phyloP scores from a whole-genome alignment of 2,113 vertebrate genomes.

The Penelope pileata region DNA sequence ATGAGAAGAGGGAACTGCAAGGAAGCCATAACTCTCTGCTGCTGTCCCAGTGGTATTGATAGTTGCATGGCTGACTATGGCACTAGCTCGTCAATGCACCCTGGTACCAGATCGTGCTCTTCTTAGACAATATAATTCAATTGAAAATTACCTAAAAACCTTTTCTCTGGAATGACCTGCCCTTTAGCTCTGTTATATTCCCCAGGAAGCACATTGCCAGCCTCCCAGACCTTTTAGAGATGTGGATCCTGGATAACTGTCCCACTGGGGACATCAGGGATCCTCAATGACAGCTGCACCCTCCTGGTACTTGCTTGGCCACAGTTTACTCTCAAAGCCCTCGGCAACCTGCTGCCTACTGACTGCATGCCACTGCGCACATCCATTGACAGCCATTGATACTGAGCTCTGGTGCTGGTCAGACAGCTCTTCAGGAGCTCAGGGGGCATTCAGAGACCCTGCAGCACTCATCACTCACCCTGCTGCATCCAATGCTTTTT shows the following conservation, averaged over 20 bases:
- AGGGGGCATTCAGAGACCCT: background rate
- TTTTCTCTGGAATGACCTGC: background rate
- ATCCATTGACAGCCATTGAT: background rate
- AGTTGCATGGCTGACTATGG: background rate
- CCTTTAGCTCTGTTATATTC: background rate
- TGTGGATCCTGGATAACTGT: background rate
- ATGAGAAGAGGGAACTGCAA: background rate
- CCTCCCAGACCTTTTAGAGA: background rate
- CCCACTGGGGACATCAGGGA: rapidly evolving
- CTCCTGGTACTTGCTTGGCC: background rate
- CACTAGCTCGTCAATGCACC: background rate
- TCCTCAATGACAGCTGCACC: background rate
- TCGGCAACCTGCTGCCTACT: background rate
- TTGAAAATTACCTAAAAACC: background rate
- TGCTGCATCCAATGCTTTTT: background rate
- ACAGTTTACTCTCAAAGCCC: background rate
- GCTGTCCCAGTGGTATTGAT: rapidly evolving
- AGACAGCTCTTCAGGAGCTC: background rate
- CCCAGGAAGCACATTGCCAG: background rate
- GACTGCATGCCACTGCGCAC: background rate
- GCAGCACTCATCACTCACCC: background rate
- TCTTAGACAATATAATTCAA: background rate
- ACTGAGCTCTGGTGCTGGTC: background rate
- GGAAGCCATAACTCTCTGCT: background rate
- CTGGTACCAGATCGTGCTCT: background rate